phyloP scores from a whole-genome alignment of 2,888 invertebrate species.

The Euzetes globulus region DNA sequence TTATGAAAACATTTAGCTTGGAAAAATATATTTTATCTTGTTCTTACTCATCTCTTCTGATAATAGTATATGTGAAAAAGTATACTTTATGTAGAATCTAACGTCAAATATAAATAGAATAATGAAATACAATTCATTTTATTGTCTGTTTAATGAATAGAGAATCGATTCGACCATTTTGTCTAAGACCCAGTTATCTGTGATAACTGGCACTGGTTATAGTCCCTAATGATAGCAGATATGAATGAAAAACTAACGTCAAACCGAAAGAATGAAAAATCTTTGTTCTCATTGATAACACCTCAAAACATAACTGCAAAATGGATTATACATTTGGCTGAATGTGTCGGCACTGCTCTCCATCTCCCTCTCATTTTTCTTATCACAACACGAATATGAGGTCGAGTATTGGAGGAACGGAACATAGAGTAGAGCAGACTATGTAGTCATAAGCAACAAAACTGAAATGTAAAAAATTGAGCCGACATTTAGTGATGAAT shows the following conservation, averaged over 20 bases:
- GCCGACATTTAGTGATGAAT: conserved; percentile 12
- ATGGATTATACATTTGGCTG: neutral
- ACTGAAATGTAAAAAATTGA: neutral
- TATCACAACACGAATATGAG: neutral
- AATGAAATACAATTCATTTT: too few species aligned
- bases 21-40: too few species aligned
- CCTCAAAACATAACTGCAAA: neutral
- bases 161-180: too few species aligned
- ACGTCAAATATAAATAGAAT: too few species aligned
- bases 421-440: neutral
- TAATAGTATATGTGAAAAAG: too few species aligned
- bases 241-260: neutral
- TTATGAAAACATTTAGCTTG: too few species aligned
- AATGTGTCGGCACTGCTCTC: neutral
- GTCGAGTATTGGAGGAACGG: neutral
- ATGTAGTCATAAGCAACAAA: neutral
- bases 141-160: too few species aligned
- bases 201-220: too few species aligned
- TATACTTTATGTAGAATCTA: too few species aligned
- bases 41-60: too few species aligned
- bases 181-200: too few species aligned
- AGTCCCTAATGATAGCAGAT: neutral
- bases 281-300: conserved; percentile 8
- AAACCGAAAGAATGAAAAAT: neutral
- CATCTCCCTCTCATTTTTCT: conserved; percentile 10